Conservation (phyloP, 2,888 invertebrate species). For the Oligia strigilis region DNA sequence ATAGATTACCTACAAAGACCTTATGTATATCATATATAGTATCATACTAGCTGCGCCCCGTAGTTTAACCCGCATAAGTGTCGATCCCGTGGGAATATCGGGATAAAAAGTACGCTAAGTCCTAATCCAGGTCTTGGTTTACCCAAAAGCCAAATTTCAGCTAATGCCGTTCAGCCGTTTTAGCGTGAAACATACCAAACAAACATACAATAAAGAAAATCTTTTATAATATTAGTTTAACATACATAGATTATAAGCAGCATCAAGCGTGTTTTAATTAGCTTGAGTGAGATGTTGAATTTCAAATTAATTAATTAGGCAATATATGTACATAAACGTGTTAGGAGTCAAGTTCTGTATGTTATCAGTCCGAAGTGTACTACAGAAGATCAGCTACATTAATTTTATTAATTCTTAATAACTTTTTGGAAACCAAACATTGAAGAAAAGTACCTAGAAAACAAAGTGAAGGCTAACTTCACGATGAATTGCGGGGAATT, state of each 20-base stretch:
- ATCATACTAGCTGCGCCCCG: background rate
- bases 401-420: no score
- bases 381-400: background rate
- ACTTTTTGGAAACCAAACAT: background rate
- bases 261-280: background rate
- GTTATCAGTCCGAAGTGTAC: background rate
- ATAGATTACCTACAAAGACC: no score
- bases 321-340: background rate
- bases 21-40: no score
- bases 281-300: background rate
- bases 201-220: no score
- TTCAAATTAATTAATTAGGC: background rate
- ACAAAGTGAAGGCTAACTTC: no score
- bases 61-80: background rate
- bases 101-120: no score
- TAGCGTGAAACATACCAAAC: no score
- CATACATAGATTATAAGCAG: background rate
- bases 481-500: no score
- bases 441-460: background rate
- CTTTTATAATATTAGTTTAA: background rate
- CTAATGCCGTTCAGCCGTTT: background rate
- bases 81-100: background rate
- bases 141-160: background rate
- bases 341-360: background rate
- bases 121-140: no score